Percentiles rank a stretch among this genome's conserved stretches.
Conservation (phyloP, 2,113 vertebrate species). For the Cochlearius cochlearius region DNA sequence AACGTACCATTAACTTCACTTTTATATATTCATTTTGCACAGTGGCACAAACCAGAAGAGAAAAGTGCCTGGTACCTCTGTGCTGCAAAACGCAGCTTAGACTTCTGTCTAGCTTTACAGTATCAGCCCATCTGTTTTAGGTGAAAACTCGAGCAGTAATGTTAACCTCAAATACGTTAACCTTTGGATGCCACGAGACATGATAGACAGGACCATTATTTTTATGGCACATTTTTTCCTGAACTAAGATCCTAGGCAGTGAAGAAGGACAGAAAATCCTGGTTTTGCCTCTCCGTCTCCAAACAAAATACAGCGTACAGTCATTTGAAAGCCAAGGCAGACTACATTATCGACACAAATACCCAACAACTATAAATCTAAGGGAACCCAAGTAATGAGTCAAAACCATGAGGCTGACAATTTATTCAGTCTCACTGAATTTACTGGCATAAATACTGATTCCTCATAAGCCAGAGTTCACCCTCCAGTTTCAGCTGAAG, state of each 20-base stretch:
- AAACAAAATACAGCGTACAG: constrained; percentile 62
- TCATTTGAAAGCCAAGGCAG: constrained; percentile 67
- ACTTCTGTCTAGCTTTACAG: constrained; percentile 56
- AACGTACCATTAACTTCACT: not conserved
- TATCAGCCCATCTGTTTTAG: constrained; percentile 56
- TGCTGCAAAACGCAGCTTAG: constrained; percentile 51
- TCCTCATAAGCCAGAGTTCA: not conserved
- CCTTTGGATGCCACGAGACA: constrained; percentile 64
- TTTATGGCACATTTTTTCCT: constrained; percentile 62
- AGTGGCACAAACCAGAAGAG: constrained; percentile 39
- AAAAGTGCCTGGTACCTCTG: constrained; percentile 56
- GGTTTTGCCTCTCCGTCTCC: constrained; percentile 60
- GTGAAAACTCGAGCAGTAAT: constrained; percentile 61
- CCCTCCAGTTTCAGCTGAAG: not conserved
- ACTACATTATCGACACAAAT: not conserved
- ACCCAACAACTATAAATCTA: constrained; percentile 17
- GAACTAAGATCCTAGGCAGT: constrained; percentile 35
- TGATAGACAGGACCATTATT: constrained; percentile 72
- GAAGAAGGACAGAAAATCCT: constrained; percentile 57
- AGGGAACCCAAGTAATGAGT: not conserved
- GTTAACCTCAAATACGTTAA: constrained; percentile 59
- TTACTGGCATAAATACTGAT: not conserved
- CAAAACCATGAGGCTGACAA: not conserved
- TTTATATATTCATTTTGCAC: not conserved
- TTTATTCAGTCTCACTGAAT: not conserved